phyloP scores from a whole-genome alignment of 2,797 vertebrate species.

The Tauraco hartlaubi region DNA sequence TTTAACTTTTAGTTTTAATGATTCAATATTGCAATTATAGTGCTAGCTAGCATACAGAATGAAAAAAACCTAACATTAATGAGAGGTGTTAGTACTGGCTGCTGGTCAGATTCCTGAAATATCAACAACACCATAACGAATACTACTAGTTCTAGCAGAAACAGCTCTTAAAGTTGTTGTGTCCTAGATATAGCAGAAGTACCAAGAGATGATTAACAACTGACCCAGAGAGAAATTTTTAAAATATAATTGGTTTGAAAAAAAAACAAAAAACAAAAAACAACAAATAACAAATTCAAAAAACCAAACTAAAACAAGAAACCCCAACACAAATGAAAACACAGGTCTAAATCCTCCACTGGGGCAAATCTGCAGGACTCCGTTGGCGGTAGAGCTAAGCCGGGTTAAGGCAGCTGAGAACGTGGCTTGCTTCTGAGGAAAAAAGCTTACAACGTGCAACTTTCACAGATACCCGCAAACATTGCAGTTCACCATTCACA shows the following conservation, averaged over 20 bases:
- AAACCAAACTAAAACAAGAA: constrained; percentile 34
- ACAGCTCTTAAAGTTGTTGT: constrained; percentile 52
- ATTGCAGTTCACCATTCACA: constrained; percentile 56
- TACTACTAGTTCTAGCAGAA: constrained; percentile 68
- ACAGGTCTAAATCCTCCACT: constrained; percentile 48
- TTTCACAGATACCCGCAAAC: constrained; percentile 61
- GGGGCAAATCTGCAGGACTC: constrained; percentile 31
- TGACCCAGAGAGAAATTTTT: constrained; percentile 66
- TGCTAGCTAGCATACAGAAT: background rate
- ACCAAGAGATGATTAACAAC: constrained; percentile 87
- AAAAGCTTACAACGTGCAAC: constrained; percentile 40
- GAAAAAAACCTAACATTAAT: constrained; percentile 6
- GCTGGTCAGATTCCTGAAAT: constrained; percentile 71
- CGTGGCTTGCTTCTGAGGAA: background rate
- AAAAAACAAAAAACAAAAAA: constrained; percentile 35
- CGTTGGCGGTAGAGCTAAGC: background rate
- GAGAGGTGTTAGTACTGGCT: constrained; percentile 80
- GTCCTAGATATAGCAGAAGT: constrained; percentile 85
- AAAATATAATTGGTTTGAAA: background rate
- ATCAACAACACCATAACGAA: constrained; percentile 64
- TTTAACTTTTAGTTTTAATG: background rate
- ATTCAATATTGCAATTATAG: background rate
- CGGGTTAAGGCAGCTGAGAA: constrained; percentile 42
- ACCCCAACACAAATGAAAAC: background rate
- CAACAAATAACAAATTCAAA: constrained; percentile 22